Conservation (phyloP, 2,888 invertebrate genomes). For the Phytoseiulus persimilis region DNA sequence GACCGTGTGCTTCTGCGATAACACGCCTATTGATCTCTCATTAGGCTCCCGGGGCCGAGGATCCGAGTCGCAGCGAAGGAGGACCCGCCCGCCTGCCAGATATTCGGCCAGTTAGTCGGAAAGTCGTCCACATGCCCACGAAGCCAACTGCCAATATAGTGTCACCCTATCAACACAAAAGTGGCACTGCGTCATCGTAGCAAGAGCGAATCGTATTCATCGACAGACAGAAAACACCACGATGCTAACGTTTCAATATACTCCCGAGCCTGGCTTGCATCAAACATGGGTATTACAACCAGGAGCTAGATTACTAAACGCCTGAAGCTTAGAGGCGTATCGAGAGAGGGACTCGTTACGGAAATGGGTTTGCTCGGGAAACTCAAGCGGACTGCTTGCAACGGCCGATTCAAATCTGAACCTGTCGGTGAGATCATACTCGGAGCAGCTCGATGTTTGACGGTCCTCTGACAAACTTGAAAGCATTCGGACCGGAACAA, state of each 20-base stretch:
- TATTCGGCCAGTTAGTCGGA: neutral
- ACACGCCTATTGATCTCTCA: neutral
- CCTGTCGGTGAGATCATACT: no score
- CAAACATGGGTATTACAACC: neutral
- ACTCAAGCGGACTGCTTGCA: no score
- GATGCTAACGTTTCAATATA: neutral
- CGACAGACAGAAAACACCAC: neutral
- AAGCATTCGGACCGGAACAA: neutral
- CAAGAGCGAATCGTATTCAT: neutral
- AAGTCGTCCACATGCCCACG: neutral
- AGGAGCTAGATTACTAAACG: neutral
- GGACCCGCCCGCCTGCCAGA: neutral
- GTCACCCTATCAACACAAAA: neutral
- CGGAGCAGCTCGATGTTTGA: no score
- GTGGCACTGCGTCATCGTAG: neutral
- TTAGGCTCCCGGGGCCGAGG: neutral
- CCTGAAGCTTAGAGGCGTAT: no score
- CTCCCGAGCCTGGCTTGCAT: neutral
- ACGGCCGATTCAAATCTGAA: no score
- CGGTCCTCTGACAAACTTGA: no score
- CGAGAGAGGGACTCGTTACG: no score
- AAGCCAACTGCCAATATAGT: slow-evolving; percentile 5
- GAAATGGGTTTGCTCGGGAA: no score
- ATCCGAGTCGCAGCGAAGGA: neutral
- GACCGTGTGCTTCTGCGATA: neutral